Evolutionary conservation across 2,888 invertebrate genomes (phyloP).

Genomic region (Noctua janthina): DNA sequence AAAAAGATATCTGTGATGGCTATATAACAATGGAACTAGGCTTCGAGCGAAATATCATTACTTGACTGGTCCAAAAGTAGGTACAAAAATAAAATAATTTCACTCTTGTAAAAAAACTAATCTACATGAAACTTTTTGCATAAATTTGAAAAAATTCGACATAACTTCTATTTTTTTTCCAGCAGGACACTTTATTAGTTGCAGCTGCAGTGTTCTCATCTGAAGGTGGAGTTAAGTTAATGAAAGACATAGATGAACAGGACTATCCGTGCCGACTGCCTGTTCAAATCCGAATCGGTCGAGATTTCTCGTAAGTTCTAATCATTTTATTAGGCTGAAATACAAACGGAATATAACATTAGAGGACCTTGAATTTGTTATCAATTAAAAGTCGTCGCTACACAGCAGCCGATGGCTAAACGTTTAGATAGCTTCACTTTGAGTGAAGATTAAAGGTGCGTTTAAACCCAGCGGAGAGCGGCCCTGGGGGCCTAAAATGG

Average conservation of each 20-base stretch:
- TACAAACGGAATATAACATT: neutral
- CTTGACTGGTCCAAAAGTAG: neutral
- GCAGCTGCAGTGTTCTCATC: conserved; percentile 71
- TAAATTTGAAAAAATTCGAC: neutral
- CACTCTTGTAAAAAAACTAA: neutral
- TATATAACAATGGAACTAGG: neutral
- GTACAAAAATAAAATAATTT: no score
- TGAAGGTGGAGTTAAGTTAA: conserved; percentile 73
- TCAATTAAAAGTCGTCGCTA: neutral
- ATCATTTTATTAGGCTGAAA: neutral
- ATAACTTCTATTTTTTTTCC: conserved; percentile 3
- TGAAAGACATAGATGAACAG: conserved; percentile 61
- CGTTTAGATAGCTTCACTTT: neutral
- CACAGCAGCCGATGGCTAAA: neutral
- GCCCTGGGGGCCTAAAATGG: no score
- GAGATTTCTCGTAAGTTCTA: conserved; percentile 78
- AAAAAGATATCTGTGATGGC: neutral
- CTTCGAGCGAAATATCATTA: neutral
- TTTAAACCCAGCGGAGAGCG: no score
- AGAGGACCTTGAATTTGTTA: neutral
- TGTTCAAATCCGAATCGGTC: conserved; percentile 75
- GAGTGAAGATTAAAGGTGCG: neutral
- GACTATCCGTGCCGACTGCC: conserved; percentile 73
- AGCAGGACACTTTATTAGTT: conserved; percentile 73
- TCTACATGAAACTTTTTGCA: no score